A percentile compares a stretch with the other conserved stretches of the same genome.
Evolutionary conservation across 2,797 vertebrate species (phyloP).

Genomic region (Coilia nasus): DNA sequence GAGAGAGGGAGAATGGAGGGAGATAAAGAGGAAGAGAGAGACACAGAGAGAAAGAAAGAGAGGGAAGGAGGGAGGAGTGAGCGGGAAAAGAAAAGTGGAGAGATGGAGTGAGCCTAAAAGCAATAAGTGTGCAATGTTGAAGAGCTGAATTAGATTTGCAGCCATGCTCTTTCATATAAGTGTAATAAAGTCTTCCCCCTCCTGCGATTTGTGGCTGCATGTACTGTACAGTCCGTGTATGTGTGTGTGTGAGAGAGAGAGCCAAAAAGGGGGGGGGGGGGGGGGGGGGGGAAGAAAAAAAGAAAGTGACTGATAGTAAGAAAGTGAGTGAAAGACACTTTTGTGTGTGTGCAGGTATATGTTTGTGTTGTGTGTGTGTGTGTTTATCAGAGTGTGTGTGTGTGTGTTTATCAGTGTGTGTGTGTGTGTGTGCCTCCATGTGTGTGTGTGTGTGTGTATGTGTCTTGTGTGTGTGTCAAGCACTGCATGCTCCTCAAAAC

Average conservation of each 20-base stretch:
- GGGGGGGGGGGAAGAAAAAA: too few species aligned
- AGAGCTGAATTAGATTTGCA: constrained; percentile 71
- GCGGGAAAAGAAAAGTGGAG: constrained; percentile 47
- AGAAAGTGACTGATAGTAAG: too few species aligned
- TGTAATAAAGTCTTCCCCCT: constrained; percentile 71
- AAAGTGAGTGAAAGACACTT: too few species aligned
- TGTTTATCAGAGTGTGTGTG: neutral
- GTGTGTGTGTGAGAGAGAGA: neutral
- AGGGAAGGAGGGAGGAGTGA: constrained; percentile 37
- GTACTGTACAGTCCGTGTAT: constrained; percentile 18
- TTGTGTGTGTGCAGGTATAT: neutral
- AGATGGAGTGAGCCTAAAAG: constrained; percentile 52
- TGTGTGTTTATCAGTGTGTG: neutral
- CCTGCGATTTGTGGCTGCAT: constrained; percentile 38
- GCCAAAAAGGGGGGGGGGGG: too few species aligned
- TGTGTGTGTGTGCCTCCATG: neutral
- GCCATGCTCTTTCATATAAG: constrained; percentile 67
- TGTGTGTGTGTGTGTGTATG: neutral
- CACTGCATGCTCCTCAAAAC: neutral
- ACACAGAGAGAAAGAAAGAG: neutral
- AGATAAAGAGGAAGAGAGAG: constrained; percentile 26
- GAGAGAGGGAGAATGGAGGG: constrained; percentile 4
- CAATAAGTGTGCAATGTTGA: constrained; percentile 65
- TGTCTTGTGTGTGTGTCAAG: constrained; percentile 5
- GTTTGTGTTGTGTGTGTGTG: neutral